Percentiles rank a stretch among this genome's conserved stretches.
Evolutionary conservation across 2,113 vertebrate species (phyloP).

Genomic region (Acanthochromis polyacanthus): DNA sequence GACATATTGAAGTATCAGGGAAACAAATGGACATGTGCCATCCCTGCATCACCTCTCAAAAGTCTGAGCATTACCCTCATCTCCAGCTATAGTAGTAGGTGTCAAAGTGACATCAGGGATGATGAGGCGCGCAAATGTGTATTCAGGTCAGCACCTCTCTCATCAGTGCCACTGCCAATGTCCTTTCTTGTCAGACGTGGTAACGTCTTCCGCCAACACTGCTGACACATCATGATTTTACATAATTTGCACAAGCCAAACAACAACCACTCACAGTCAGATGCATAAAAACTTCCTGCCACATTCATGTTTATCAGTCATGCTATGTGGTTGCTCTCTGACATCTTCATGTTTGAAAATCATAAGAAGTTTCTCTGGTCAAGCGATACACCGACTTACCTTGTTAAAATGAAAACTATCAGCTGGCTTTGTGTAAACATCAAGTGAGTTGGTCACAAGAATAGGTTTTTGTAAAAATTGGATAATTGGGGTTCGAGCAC

Average conservation of each 20-base stretch:
- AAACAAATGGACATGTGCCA: background rate
- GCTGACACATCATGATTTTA: background rate
- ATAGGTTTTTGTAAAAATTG: too few relatives aligned
- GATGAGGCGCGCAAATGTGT: background rate
- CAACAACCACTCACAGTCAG: background rate
- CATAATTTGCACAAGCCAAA: too few relatives aligned
- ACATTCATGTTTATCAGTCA: background rate
- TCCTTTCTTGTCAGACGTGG: background rate
- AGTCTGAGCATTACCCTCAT: background rate
- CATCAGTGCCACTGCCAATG: background rate
- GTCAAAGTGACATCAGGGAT: background rate
- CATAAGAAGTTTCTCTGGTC: too few relatives aligned
- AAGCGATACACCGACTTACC: too few relatives aligned
- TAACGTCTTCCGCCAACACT: background rate
- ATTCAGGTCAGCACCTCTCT: background rate
- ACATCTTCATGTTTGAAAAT: too few relatives aligned
- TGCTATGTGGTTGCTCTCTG: too few relatives aligned
- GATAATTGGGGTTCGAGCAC: too few relatives aligned
- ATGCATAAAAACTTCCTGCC: background rate
- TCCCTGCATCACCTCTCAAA: background rate
- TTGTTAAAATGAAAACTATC: too few relatives aligned
- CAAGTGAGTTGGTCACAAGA: too few relatives aligned
- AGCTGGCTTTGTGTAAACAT: too few relatives aligned
- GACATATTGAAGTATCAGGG: background rate
- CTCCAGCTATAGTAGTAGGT: too few relatives aligned